A percentile compares a stretch with the other conserved stretches of the same genome.
These are phyloP conservation scores for Phyto melanocephala DNA, from an alignment of 2,888 invertebrate species.

Conservation along the genomic window DNA sequence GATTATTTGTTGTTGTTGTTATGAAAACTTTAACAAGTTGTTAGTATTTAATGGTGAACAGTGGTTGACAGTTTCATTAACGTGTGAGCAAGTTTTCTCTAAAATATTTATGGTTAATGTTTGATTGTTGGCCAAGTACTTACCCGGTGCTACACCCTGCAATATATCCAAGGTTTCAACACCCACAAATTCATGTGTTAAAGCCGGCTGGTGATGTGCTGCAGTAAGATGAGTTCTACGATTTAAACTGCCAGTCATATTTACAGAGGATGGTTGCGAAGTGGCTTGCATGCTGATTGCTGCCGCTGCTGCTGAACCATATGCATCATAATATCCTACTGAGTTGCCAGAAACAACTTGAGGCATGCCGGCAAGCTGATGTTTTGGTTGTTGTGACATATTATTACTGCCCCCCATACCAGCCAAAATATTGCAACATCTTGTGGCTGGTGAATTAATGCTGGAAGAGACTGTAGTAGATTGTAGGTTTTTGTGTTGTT, in stretches of 20 bases:
- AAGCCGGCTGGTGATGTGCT: conserved; percentile 67
- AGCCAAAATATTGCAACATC: conserved; percentile 75
- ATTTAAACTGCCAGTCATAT: conserved; percentile 72
- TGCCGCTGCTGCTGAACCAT: conserved; percentile 65
- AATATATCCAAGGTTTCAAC: conserved; percentile 78
- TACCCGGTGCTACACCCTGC: conserved; percentile 78
- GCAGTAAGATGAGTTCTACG: conserved; percentile 66
- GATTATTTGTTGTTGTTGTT: background rate
- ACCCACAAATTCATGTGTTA: conserved; percentile 74
- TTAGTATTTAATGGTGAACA: background rate
- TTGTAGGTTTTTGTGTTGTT: conserved; percentile 30
- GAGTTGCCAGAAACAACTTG: conserved; percentile 65
- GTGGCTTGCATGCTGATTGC: conserved; percentile 10
- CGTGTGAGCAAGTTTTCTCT: background rate
- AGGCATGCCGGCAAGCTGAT: conserved; percentile 51
- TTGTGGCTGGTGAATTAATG: conserved; percentile 72
- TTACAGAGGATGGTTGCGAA: conserved; percentile 42
- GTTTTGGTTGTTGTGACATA: conserved; percentile 56
- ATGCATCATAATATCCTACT: conserved; percentile 73
- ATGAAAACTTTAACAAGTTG: background rate
- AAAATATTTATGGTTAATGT: background rate
- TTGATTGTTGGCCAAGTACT: conserved; percentile 49
- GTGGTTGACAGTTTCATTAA: background rate
- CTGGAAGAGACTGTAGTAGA: conserved; percentile 51
- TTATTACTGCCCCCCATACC: conserved; percentile 60